A percentile compares a stretch with the other conserved stretches of the same genome.
Evolutionary conservation across 1,140 invertebrate genomes (phyloP).

Genomic region (Nixonia krombeini): DNA sequence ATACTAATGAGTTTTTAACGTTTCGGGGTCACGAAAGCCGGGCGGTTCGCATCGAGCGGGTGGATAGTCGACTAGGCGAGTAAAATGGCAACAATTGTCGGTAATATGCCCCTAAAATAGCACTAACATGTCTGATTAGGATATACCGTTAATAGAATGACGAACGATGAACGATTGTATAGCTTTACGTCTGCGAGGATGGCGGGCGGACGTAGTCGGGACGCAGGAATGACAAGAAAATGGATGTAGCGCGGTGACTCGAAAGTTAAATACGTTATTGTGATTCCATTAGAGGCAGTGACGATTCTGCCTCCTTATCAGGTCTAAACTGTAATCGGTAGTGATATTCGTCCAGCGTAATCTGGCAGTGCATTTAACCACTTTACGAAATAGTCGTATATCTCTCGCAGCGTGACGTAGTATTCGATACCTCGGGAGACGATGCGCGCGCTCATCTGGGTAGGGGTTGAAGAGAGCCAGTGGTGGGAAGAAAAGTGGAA

Average conservation of each 20-base stretch:
- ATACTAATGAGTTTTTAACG: too few relatives aligned
- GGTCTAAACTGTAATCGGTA: constrained; percentile 42
- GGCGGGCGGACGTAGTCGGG: constrained; percentile 18
- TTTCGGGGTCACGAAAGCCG: too few relatives aligned
- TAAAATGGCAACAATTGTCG: too few relatives aligned
- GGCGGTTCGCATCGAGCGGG: too few relatives aligned
- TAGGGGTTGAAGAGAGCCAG: constrained; percentile 39
- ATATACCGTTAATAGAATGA: too few relatives aligned
- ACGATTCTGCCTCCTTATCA: constrained; percentile 22
- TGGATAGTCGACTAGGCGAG: too few relatives aligned
- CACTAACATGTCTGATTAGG: too few relatives aligned
- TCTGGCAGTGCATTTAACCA: constrained; percentile 70
- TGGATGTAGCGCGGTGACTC: constrained; percentile 3
- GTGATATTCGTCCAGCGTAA: constrained; percentile 58
- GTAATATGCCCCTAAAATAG: too few relatives aligned
- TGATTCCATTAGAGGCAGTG: constrained; percentile 24
- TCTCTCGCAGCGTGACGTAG: constrained; percentile 63
- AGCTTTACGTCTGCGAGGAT: constrained; percentile 17
- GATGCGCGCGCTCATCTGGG: constrained; percentile 51
- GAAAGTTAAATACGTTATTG: constrained; percentile 7
- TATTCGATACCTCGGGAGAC: constrained; percentile 66
- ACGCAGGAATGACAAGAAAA: constrained; percentile 23
- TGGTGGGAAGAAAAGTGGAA: constrained; percentile 29
- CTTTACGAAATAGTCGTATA: constrained; percentile 69
- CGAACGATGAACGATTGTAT: background rate